Evolutionary conservation across 2,113 vertebrate genomes (phyloP).

Genomic region (Cephalopholis sonnerati): DNA sequence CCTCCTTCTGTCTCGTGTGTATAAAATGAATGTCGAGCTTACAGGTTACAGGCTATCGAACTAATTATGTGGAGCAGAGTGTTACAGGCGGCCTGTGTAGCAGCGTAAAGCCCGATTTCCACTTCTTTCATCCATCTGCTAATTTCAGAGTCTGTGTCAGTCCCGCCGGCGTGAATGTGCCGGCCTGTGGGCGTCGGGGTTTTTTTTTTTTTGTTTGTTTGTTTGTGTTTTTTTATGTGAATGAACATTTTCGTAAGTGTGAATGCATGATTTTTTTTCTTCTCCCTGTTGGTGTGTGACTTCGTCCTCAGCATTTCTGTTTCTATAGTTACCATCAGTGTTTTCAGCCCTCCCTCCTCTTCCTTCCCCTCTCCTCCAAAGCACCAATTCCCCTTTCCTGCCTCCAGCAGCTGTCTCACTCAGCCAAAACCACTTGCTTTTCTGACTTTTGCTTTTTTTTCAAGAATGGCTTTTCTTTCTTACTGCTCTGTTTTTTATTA

Average conservation of each 20-base stretch:
- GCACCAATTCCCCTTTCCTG: slow-evolving; percentile 53
- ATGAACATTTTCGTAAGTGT: slow-evolving; percentile 79
- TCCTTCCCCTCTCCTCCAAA: slow-evolving; percentile 39
- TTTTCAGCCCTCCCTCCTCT: slow-evolving; percentile 34
- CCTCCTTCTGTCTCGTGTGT: slow-evolving; percentile 38
- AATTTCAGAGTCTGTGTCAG: slow-evolving; percentile 34
- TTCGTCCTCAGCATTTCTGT: slow-evolving; percentile 69
- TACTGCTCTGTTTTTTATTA: slow-evolving; percentile 59
- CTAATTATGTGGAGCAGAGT: slow-evolving; percentile 80
- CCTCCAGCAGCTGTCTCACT: slow-evolving; percentile 56
- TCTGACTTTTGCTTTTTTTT: slow-evolving; percentile 85
- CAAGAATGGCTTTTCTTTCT: slow-evolving; percentile 83
- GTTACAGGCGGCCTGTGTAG: slow-evolving; percentile 72
- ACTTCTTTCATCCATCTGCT: slow-evolving; percentile 60
- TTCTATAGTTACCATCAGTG: slow-evolving; percentile 74
- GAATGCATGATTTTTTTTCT: slow-evolving; percentile 80
- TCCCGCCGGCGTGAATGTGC: slow-evolving; percentile 44
- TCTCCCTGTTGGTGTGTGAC: slow-evolving; percentile 66
- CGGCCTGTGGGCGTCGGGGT: slow-evolving; percentile 21
- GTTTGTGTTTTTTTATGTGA: slow-evolving; percentile 47
- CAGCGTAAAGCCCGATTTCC: slow-evolving; percentile 54
- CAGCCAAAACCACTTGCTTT: slow-evolving; percentile 80
- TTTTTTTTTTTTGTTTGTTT: slow-evolving; percentile 8
- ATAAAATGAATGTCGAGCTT: slow-evolving; percentile 71
- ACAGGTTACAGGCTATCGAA: slow-evolving; percentile 79